A percentile compares a stretch with the other conserved stretches of the same genome.
Evolutionary conservation across 2,797 vertebrate species (phyloP).

Genomic region (Pogoniulus pusillus): DNA sequence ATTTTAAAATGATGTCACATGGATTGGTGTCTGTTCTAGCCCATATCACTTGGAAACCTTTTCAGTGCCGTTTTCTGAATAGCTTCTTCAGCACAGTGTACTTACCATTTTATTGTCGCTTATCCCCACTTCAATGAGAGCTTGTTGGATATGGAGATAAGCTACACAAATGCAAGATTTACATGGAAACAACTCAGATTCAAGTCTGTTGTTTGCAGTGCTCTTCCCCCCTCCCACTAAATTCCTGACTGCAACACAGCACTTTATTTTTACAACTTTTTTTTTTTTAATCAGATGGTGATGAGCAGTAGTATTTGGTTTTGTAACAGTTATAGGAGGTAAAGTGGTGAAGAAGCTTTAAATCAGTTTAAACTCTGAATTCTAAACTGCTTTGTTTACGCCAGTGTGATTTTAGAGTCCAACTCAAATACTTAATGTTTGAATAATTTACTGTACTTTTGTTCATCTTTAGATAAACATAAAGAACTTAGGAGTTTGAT

Average conservation of each 20-base stretch:
- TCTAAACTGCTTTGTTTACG: neutral
- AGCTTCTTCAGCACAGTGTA: neutral
- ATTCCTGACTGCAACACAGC: neutral
- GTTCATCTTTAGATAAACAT: neutral
- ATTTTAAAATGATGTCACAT: neutral
- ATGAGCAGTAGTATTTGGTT: neutral
- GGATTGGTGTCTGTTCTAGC: neutral
- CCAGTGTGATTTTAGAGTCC: neutral
- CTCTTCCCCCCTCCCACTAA: fast-evolving
- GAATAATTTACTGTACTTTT: neutral
- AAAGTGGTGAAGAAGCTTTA: neutral
- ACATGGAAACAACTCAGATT: neutral
- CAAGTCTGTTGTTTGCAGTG: neutral
- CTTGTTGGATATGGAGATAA: neutral
- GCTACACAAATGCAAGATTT: neutral
- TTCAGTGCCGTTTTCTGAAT: neutral
- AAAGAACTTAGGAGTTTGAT: neutral
- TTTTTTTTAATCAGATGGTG: neutral
- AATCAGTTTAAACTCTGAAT: neutral
- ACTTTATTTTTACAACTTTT: neutral
- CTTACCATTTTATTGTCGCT: neutral
- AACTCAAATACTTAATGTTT: neutral
- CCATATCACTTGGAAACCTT: neutral
- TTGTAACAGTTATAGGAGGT: neutral
- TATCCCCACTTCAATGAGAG: neutral